Evolutionary conservation across 2,888 invertebrate genomes (phyloP).

Genomic region (Cephus nigrinus): DNA sequence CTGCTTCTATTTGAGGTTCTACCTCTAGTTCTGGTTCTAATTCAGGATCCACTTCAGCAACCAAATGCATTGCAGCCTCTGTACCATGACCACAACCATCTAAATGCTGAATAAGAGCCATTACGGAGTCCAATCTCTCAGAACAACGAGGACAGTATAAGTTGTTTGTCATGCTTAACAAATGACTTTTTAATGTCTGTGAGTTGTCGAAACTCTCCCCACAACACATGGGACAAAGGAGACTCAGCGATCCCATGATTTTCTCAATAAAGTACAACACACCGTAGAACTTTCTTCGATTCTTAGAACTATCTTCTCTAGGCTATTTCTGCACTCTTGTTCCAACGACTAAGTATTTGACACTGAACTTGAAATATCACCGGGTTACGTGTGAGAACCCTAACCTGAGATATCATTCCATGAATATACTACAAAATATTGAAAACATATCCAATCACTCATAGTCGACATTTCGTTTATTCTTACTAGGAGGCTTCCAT

Average conservation of each 20-base stretch:
- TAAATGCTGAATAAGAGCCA: conserved; percentile 72
- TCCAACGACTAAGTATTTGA: no score
- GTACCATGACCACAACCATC: conserved; percentile 55
- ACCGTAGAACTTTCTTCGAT: no score
- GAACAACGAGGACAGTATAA: conserved; percentile 73
- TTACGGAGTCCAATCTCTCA: conserved; percentile 68
- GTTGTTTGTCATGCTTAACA: conserved; percentile 70
- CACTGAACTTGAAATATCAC: no score
- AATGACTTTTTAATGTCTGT: conserved; percentile 68
- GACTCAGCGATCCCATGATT: conserved; percentile 68
- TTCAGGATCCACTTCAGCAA: conserved; percentile 9
- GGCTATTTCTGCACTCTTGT: neutral
- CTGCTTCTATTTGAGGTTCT: conserved; percentile 14
- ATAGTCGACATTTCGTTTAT: conserved; percentile 38
- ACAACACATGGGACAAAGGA: conserved; percentile 76
- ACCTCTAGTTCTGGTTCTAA: conserved; percentile 23
- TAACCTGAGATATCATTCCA: conserved; percentile 20
- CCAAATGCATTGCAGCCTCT: conserved; percentile 22
- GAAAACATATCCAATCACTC: conserved; percentile 23
- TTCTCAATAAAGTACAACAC: conserved; percentile 4
- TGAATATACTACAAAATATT: conserved; percentile 13
- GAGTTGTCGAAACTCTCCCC: conserved; percentile 72
- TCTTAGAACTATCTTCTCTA: neutral
- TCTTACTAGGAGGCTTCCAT: conserved; percentile 12
- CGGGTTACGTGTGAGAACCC: conserved; percentile 11